Evolutionary conservation across 1,140 invertebrate genomes (phyloP).

Genomic region (Drosophila lacteicornis): DNA sequence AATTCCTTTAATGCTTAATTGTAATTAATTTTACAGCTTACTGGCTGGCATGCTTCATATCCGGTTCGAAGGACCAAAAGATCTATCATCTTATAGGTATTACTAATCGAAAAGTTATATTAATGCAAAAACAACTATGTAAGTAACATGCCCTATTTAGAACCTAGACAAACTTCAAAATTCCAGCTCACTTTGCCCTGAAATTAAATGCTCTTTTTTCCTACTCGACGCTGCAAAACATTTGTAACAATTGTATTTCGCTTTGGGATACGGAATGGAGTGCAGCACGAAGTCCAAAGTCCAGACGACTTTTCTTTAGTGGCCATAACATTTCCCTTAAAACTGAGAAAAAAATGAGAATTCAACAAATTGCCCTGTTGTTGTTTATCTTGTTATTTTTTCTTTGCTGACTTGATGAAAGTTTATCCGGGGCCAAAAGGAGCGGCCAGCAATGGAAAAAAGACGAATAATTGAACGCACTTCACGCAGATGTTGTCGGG

Average conservation of each 20-base stretch:
- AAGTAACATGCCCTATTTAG: neutral
- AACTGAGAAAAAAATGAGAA: slow-evolving; percentile 45
- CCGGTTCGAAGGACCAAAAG: too few relatives aligned
- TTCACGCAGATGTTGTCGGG: slow-evolving; percentile 75
- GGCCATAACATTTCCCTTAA: slow-evolving; percentile 67
- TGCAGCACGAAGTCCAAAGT: slow-evolving; percentile 33
- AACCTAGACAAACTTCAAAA: slow-evolving; percentile 2
- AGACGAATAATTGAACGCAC: slow-evolving; percentile 76
- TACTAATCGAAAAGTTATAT: too few relatives aligned
- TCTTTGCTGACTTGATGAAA: slow-evolving; percentile 68
- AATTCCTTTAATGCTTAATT: too few relatives aligned
- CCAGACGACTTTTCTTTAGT: slow-evolving; percentile 40
- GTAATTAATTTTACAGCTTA: too few relatives aligned
- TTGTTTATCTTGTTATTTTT: slow-evolving; percentile 40
- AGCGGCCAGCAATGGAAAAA: slow-evolving; percentile 35
- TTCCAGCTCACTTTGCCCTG: neutral
- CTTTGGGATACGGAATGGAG: slow-evolving; percentile 40
- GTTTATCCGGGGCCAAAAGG: slow-evolving; percentile 50
- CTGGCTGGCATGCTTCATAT: too few relatives aligned
- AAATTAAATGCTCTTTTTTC: slow-evolving; percentile 26
- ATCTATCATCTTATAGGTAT: too few relatives aligned
- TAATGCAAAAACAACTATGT: too few relatives aligned
- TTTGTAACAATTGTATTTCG: slow-evolving; percentile 49
- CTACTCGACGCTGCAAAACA: slow-evolving; percentile 21
- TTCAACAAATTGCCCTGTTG: slow-evolving; percentile 44